phyloP scores from a whole-genome alignment of 2,113 vertebrate genomes.

The Haplochromis vanheusdeni region DNA sequence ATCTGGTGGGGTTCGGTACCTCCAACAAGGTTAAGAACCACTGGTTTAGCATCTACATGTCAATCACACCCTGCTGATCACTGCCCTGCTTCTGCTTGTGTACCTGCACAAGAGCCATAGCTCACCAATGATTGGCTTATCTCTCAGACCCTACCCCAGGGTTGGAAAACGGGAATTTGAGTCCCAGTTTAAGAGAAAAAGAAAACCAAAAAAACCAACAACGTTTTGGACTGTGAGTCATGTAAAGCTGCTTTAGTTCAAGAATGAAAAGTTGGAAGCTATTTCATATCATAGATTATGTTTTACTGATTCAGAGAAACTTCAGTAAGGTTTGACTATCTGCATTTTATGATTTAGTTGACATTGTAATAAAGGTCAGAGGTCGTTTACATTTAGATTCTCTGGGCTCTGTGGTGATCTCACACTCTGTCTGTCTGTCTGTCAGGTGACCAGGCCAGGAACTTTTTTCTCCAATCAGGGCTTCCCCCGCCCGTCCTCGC shows the following conservation, averaged over 20 bases:
- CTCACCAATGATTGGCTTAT: neutral
- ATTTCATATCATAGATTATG: neutral
- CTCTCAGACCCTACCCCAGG: neutral
- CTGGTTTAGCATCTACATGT: neutral
- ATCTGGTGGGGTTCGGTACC: no score
- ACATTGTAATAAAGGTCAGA: neutral
- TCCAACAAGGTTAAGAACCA: no score
- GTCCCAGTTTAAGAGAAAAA: neutral
- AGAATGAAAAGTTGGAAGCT: neutral
- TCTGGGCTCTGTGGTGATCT: neutral
- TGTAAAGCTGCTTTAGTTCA: neutral
- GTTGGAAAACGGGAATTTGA: accelerated
- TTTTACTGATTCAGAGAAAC: neutral
- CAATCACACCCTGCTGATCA: neutral
- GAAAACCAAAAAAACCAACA: accelerated
- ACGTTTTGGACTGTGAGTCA: neutral
- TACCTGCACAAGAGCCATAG: neutral
- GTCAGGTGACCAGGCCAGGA: conserved; percentile 94
- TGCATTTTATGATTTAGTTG: accelerated
- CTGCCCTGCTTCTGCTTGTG: neutral
- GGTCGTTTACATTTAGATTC: neutral
- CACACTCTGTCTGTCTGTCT: conserved; percentile 33
- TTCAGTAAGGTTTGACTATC: neutral
- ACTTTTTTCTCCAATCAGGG: conserved; percentile 97
- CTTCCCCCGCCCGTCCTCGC: conserved; percentile 94